phyloP scores from a whole-genome alignment of 2,888 invertebrate genomes.

The Patella ulyssiponensis region DNA sequence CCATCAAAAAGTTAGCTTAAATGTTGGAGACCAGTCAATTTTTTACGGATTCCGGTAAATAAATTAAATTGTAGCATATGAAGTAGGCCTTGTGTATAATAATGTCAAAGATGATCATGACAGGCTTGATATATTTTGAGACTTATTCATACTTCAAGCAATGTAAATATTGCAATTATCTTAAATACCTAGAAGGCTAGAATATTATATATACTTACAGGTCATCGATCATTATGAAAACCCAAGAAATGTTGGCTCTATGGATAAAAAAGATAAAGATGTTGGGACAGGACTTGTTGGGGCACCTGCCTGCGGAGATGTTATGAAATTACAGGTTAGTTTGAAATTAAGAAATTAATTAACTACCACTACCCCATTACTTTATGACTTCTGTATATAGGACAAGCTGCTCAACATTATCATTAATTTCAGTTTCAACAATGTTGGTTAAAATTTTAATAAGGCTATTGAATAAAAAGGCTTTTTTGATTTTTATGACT shows the following conservation, averaged over 20 bases:
- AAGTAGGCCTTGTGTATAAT: not conserved
- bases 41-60: no score
- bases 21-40: no score
- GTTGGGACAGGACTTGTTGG: conserved; percentile 99
- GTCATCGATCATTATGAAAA: conserved; percentile 99
- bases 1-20: no score
- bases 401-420: not conserved
- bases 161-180: no score
- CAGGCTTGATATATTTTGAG: not conserved
- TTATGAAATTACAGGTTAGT: conserved; percentile 93
- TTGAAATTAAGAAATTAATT: not conserved
- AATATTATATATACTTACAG: conserved; percentile 73
- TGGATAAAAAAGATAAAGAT: conserved; percentile 92
- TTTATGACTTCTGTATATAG: not conserved
- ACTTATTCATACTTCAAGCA: not conserved
- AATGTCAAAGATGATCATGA: not conserved
- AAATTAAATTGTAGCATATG: not conserved
- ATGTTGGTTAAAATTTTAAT: not conserved
- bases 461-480: no score
- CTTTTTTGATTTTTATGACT: no score
- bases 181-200: not conserved
- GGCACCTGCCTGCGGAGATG: conserved; percentile 99
- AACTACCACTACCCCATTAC: no score
- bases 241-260: conserved; percentile 96
- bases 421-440: not conserved